Base-by-base conservation (phyloP, 2,113 vertebrate species). In the Ctenodactylus gundi region DNA sequence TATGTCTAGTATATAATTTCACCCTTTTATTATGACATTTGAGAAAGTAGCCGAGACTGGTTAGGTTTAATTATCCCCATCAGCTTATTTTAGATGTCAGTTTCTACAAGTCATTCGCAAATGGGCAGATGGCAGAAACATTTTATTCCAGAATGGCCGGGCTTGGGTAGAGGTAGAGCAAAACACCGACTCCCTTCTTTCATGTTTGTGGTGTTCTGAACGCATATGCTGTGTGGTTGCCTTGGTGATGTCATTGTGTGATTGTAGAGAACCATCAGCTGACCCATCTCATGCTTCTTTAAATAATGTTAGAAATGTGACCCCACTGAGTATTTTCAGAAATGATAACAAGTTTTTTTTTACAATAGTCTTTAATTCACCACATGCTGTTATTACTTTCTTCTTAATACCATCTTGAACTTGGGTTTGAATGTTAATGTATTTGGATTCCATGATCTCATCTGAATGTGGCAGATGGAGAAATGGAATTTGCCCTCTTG, bases 41-140 rank as follows among this genome's bases (percentile, higher is more conserved):
- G 96, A 98, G 88, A 96, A 97, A 97, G 72, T 95, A 97, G 44
- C 77, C 58, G 96, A 95, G 82, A 97, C 58, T 93, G 91, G n/a
- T 93, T 95, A 94, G 73, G 88, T 85, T 97, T 97, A 98, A 97
- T 98, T 97, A 97, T 65, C 92, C 36, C 76, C 81, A 96, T 93
- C 95, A 96, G 89, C 84, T 67, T 91, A 96, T 95, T 97, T 97
- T 60, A 80, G 70, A 95, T 83, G 86, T 97, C 94, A 97, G 57
- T 67, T 84, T 97, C 97, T 95, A 93, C 93, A 91, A 97, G 76
- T 91, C 94, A 95, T 88, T 98, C 93, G 90, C 58, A 88, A 92
- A 51, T 49, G 44, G 11, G 20, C 90, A 96, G 90, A 97, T 96
- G 87, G 55, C 36, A 97, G 96, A 95, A 96, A 92, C 85, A 81